Evolutionary conservation across 2,113 vertebrate genomes (phyloP).

Genomic region (Ondatra zibethicus): DNA sequence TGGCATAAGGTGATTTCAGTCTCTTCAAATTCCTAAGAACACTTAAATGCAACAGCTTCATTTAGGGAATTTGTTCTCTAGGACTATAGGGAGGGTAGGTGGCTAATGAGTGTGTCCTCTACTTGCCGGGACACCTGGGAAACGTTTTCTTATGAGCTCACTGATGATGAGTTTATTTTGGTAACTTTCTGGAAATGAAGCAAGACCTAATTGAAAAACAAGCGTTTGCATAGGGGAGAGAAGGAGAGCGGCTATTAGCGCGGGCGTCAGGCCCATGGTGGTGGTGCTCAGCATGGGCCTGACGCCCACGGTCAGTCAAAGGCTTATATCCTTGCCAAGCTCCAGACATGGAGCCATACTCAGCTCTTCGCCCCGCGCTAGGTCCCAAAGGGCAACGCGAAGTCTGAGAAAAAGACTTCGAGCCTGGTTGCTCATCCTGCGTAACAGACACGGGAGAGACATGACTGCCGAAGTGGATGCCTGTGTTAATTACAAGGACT

Average conservation of each 20-base stretch:
- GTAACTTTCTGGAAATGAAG: constrained; percentile 54
- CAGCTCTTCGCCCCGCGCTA: neutral
- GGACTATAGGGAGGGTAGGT: constrained; percentile 31
- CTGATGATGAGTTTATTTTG: constrained; percentile 52
- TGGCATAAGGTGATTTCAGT: constrained; percentile 68
- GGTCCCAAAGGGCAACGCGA: neutral
- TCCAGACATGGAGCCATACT: neutral
- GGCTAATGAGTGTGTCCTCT: constrained; percentile 54
- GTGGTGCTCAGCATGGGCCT: neutral
- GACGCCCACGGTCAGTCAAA: neutral
- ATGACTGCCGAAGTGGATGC: neutral
- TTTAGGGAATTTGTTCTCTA: constrained; percentile 52
- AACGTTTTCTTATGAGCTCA: constrained; percentile 62
- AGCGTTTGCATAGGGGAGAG: neutral
- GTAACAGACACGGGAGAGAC: neutral
- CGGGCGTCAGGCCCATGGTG: neutral
- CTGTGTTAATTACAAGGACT: constrained; percentile 13
- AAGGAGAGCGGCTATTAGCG: neutral
- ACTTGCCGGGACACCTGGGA: constrained; percentile 54
- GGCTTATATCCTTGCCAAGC: neutral
- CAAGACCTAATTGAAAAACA: constrained; percentile 59
- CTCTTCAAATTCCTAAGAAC: constrained; percentile 68
- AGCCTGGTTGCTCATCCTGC: neutral
- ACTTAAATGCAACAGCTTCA: constrained; percentile 59
- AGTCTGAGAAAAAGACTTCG: neutral